A percentile compares a stretch with the other conserved stretches of the same genome.
Evolutionary conservation across 2,888 invertebrate genomes (phyloP).

Genomic region (Ommatoiulus sabulosus): DNA sequence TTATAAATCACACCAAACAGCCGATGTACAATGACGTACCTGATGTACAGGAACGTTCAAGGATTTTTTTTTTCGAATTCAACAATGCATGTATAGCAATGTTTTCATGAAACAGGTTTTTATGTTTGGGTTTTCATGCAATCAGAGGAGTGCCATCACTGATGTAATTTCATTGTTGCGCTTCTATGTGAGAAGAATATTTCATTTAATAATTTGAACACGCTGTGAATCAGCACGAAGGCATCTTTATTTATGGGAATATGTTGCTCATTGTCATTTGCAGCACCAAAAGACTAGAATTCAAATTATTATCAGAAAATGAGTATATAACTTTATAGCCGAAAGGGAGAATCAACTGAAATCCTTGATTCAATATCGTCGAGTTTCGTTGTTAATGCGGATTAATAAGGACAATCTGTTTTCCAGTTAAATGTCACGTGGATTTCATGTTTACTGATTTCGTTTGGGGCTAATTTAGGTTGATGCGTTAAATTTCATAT

Average conservation of each 20-base stretch:
- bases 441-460: too few species aligned
- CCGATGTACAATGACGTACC: not conserved
- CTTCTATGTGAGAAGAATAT: not conserved
- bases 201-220: not conserved
- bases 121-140: not conserved
- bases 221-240: not conserved
- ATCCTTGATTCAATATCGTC: too few species aligned
- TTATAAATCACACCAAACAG: not conserved
- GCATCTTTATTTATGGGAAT: not conserved
- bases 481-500: too few species aligned
- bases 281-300: too few species aligned
- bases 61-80: not conserved
- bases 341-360: too few species aligned
- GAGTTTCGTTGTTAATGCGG: too few species aligned
- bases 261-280: too few species aligned
- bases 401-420: too few species aligned
- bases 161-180: conserved; percentile 13
- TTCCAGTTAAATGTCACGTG: too few species aligned
- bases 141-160: conserved; percentile 16
- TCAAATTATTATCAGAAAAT: too few species aligned
- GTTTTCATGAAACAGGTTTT: not conserved
- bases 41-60: not conserved
- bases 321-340: too few species aligned
- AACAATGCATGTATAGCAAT: not conserved
- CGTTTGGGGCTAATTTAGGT: too few species aligned